Percentiles rank a stretch among this genome's conserved stretches.
Conservation (phyloP, 2,113 vertebrate genomes). For the Limnothrissa miodon region DNA sequence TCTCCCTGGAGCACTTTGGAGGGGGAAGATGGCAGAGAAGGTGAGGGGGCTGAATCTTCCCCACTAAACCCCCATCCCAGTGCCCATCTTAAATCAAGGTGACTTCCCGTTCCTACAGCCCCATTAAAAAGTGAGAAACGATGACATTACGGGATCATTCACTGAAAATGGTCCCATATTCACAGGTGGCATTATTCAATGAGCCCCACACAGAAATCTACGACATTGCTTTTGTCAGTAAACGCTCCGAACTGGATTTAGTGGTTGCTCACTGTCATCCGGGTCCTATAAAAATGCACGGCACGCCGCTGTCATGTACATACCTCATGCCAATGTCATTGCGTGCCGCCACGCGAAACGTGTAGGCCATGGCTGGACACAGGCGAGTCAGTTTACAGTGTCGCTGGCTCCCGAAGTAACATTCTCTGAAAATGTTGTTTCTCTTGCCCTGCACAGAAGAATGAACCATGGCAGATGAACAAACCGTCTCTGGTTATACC, state of each 20-base stretch:
- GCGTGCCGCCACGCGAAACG: constrained; percentile 90
- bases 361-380: constrained; percentile 89
- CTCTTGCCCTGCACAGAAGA: constrained; percentile 85
- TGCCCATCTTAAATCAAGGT: constrained; percentile 29
- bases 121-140: constrained; percentile 29
- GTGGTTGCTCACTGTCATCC: neutral
- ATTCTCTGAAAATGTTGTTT: constrained; percentile 93
- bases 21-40: neutral
- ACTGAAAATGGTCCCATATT: constrained; percentile 22
- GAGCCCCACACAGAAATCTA: neutral
- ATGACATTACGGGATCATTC: constrained; percentile 14
- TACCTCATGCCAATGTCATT: constrained; percentile 95
- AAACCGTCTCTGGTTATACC: too few species aligned
- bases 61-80: neutral
- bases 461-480: neutral
- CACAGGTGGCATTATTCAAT: constrained; percentile 10
- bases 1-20: neutral
- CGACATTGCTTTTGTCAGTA: neutral
- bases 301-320: neutral
- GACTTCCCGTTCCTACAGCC: constrained; percentile 22
- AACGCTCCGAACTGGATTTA: neutral
- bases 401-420: constrained; percentile 91
- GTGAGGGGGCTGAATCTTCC: neutral
- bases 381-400: constrained; percentile 91
- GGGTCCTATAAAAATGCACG: neutral